Conservation (phyloP, 2,888 invertebrate genomes). For the Pogonocherus hispidulus region DNA sequence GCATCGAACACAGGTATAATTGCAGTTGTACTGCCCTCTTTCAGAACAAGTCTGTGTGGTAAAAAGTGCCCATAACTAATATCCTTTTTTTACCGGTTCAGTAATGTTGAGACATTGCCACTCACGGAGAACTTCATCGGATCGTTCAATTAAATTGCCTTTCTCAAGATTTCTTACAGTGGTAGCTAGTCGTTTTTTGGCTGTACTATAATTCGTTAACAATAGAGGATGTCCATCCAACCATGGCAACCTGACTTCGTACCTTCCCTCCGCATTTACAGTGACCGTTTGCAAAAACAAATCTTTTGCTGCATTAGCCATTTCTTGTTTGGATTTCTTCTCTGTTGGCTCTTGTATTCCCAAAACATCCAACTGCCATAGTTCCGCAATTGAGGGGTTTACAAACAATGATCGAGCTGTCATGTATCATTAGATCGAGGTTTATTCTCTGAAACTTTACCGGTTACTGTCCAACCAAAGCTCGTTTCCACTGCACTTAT, state of each 20-base stretch:
- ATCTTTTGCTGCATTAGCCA: slow-evolving; percentile 47
- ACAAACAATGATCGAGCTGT: slow-evolving; percentile 13
- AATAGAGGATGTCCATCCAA: no score
- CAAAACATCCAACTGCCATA: slow-evolving; percentile 58
- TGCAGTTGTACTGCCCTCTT: no score
- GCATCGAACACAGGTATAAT: no score
- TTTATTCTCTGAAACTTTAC: not conserved
- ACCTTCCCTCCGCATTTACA: slow-evolving; percentile 53
- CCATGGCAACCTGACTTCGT: no score
- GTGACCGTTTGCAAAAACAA: slow-evolving; percentile 55
- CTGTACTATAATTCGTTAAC: slow-evolving; percentile 47
- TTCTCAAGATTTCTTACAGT: slow-evolving; percentile 48
- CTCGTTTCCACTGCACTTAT: not conserved
- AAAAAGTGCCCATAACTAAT: slow-evolving; percentile 1
- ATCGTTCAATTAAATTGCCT: slow-evolving; percentile 46
- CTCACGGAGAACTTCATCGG: slow-evolving; percentile 33
- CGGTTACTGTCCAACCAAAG: not conserved
- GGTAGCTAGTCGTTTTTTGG: slow-evolving; percentile 50
- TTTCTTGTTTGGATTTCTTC: slow-evolving; percentile 45
- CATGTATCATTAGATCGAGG: not conserved
- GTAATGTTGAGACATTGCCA: slow-evolving; percentile 20
- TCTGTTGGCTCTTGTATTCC: slow-evolving; percentile 58
- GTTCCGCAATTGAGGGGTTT: slow-evolving; percentile 48
- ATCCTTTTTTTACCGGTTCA: slow-evolving; percentile 11
- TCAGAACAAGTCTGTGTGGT: no score